Base-by-base conservation (phyloP, 1,140 invertebrate species). In the Holcopasites calliopsidis region DNA sequence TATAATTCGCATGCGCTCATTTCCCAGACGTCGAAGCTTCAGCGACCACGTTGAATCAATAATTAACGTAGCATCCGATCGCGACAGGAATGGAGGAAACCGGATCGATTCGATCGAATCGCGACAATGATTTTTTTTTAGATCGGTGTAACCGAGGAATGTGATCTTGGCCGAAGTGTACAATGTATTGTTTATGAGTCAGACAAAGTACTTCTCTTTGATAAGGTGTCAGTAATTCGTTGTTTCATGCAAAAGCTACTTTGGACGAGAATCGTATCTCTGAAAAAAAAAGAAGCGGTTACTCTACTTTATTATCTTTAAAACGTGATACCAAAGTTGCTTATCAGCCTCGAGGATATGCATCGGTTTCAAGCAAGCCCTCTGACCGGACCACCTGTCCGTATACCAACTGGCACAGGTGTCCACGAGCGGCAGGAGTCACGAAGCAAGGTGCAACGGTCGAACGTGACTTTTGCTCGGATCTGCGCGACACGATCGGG, bases 1-100 rank as follows among this genome's bases (percentile, higher is more conserved):
- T 79, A 79, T 76, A 76, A 79, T 76, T 79, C 73, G 73, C 77
- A 79, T 79, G 77, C 77, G 77, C 73, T 50, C 57, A 70, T 79
- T 55, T 76, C 50, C 57, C 77, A 79, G 58, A 70, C 73, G 58
- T 49, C 72, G 42, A 16, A 33, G 54, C 47, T 50, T 70, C 55
- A 40, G 57, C 65, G 28, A 50, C 73, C 50, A 49, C 55, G 49
- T 64, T 64, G 33, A 76, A 79, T 79, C 73, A 64, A 76, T 76
- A 79, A 76, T 79, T 69, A 79, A 76, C 71, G 75, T 49, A 77
- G 52, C 60, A 52, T 60, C 69, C 60, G 70, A 77, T 77, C 70
- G 54, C 33, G 3, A n/a, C 16, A 16, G 31, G 50, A 40, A 73
- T 76, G 55, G 44, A 52, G 55, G 44, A 16, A 26, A 35, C 13